phyloP scores from a whole-genome alignment of 2,888 invertebrate genomes.

The Epinotia bilunana region DNA sequence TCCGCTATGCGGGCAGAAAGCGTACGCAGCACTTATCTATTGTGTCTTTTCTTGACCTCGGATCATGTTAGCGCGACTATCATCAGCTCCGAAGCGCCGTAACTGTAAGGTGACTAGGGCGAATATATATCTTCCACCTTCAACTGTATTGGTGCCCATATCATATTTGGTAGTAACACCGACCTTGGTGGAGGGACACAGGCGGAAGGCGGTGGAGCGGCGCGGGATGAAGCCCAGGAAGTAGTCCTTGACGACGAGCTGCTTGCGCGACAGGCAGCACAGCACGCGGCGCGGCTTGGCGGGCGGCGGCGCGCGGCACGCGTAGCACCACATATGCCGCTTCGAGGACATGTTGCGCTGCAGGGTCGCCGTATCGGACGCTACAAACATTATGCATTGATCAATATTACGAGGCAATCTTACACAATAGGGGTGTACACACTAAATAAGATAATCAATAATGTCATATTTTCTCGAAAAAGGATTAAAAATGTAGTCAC shows the following conservation, averaged over 20 bases:
- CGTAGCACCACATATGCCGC: slow-evolving; percentile 94
- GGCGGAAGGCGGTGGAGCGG: slow-evolving; percentile 94
- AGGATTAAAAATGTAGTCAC: no score
- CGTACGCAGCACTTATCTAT: background rate
- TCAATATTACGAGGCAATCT: background rate
- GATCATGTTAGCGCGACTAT: no score
- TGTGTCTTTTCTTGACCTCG: background rate
- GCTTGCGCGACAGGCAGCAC: slow-evolving; percentile 96
- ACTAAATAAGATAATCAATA: no score
- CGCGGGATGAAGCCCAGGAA: slow-evolving; percentile 96
- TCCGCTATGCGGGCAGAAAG: background rate
- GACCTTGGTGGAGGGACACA: slow-evolving; percentile 97
- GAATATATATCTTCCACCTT: background rate
- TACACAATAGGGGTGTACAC: no score
- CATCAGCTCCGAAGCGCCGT: background rate
- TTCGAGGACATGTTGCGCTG: slow-evolving; percentile 94
- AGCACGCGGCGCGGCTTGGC: slow-evolving; percentile 93
- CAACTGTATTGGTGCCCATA: no score
- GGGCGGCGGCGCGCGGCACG: slow-evolving; percentile 92
- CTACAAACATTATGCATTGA: slow-evolving; percentile 50
- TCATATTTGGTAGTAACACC: background rate
- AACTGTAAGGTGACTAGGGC: background rate
- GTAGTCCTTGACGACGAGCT: slow-evolving; percentile 95
- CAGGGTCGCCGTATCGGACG: slow-evolving; percentile 89
- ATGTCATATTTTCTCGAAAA: no score